Percentiles rank a stretch among this genome's conserved stretches.
Conservation (phyloP, 2,888 invertebrate species). For the Ptilodon capucinus region DNA sequence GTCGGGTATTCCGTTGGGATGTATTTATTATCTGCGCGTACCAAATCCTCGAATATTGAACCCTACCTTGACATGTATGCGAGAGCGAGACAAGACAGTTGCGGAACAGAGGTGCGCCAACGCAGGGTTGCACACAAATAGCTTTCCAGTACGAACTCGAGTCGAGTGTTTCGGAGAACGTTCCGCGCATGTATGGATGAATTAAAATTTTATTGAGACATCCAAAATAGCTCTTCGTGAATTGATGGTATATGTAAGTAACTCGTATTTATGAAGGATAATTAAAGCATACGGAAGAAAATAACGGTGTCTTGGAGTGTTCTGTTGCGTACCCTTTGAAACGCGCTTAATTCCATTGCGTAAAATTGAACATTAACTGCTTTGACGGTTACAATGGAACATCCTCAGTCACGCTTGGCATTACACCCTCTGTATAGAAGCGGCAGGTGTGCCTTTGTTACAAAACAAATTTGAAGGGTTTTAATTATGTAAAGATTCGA, state of each 20-base stretch:
- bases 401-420: conserved; percentile 20
- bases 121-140: conserved; percentile 78
- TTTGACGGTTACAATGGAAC: conserved; percentile 7
- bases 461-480: conserved; percentile 7
- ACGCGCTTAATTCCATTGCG: not conserved
- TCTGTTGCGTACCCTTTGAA: not conserved
- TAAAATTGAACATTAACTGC: too few species aligned
- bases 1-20: conserved; percentile 59
- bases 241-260: conserved; percentile 1
- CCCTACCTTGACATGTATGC: conserved; percentile 82
- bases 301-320: not conserved
- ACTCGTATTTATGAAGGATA: conserved; percentile 5
- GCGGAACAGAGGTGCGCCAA: conserved; percentile 67
- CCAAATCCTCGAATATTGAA: conserved; percentile 79
- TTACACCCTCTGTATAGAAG: conserved; percentile 18
- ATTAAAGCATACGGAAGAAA: conserved; percentile 7
- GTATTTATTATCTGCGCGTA: conserved; percentile 69
- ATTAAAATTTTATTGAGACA: conserved; percentile 27
- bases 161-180: conserved; percentile 71
- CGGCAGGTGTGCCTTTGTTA: conserved; percentile 20
- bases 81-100: conserved; percentile 64
- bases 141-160: conserved; percentile 62
- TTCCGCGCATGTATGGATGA: conserved; percentile 43
- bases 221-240: conserved; percentile 1
- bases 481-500: conserved; percentile 11